phyloP scores from a whole-genome alignment of 1,140 invertebrate species.

The Drosophila orosa region DNA sequence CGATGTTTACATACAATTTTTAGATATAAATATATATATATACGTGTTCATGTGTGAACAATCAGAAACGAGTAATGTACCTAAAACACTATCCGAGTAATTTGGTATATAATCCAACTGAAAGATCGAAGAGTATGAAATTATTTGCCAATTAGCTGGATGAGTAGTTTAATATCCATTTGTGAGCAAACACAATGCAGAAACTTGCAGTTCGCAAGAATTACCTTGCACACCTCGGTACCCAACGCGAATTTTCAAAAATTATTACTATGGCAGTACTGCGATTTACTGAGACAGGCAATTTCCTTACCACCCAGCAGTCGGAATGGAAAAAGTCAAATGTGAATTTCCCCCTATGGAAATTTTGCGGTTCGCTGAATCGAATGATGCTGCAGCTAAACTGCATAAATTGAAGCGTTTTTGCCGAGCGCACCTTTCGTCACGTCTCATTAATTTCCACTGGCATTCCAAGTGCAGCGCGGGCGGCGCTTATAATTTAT shows the following conservation, averaged over 20 bases:
- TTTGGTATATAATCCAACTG: neutral
- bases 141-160: constrained; percentile 2
- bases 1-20: no score
- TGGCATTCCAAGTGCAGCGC: constrained; percentile 47
- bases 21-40: no score
- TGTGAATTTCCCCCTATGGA: constrained; percentile 49
- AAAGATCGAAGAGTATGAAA: neutral
- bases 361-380: constrained; percentile 72
- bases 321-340: constrained; percentile 17
- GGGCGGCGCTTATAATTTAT: constrained; percentile 69
- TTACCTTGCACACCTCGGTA: constrained; percentile 6
- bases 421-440: constrained; percentile 58
- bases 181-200: neutral
- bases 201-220: neutral
- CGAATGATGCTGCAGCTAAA: constrained; percentile 67
- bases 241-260: constrained; percentile 22
- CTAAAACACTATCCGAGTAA: neutral
- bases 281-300: constrained; percentile 32
- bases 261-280: constrained; percentile 5
- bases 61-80: no score
- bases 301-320: constrained; percentile 17
- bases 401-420: constrained; percentile 58
- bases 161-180: neutral
- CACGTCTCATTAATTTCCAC: constrained; percentile 75
- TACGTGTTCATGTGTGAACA: no score